A percentile compares a stretch with the other conserved stretches of the same genome.
These are phyloP conservation scores for Butorides virescens DNA, from an alignment of 2,113 vertebrate species.

Conservation along the genomic window DNA sequence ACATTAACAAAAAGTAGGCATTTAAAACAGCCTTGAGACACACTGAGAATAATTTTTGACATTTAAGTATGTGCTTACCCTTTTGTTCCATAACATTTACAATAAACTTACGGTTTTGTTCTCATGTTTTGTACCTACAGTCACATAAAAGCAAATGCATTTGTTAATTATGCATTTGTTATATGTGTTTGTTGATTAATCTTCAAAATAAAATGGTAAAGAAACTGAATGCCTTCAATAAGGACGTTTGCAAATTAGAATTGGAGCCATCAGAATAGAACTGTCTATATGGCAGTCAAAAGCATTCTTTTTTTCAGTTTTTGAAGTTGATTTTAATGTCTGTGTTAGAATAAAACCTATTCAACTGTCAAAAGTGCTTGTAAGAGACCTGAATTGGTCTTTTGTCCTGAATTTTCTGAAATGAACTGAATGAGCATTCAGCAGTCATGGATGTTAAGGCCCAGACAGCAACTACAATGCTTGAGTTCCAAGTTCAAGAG, in stretches of 20 bases:
- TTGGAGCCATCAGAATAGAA: background rate
- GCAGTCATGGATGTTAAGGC: background rate
- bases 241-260: background rate
- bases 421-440: background rate
- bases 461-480: background rate
- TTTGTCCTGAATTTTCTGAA: constrained; percentile 29
- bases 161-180: constrained; percentile 9
- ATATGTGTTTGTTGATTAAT: background rate
- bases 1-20: background rate
- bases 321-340: background rate
- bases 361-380: background rate
- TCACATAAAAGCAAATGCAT: background rate
- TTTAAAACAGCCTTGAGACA: constrained; percentile 33
- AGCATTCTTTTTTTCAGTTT: background rate
- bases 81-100: constrained; percentile 39
- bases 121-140: background rate
- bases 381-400: background rate
- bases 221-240: background rate
- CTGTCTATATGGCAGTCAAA: background rate
- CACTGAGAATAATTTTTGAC: background rate
- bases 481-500: background rate
- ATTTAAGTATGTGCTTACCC: constrained; percentile 20
- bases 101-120: background rate
- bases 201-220: background rate
- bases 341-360: background rate